Conservation (phyloP, 2,113 vertebrate species). For the Suricata suricatta region DNA sequence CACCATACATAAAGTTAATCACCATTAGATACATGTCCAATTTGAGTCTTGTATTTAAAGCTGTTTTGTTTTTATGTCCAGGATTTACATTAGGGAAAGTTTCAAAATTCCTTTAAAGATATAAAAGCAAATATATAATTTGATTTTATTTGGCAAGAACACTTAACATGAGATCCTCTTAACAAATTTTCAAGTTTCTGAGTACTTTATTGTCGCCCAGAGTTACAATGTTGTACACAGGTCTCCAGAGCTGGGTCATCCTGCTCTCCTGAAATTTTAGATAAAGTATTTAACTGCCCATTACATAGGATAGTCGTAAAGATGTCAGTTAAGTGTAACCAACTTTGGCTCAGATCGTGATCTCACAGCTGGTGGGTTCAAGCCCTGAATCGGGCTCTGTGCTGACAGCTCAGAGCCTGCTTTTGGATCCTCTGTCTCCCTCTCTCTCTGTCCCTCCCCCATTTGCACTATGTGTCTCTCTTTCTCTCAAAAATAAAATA, state of each 20-base stretch:
- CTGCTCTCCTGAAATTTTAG: neutral
- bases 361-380: too few relatives aligned
- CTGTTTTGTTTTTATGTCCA: neutral
- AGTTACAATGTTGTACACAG: neutral
- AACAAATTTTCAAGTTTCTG: neutral
- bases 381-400: too few relatives aligned
- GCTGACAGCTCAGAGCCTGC: too few relatives aligned
- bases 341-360: too few relatives aligned
- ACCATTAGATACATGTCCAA: neutral
- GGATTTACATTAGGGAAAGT: neutral
- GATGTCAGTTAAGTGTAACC: neutral
- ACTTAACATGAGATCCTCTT: neutral
- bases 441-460: too few relatives aligned
- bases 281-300: neutral
- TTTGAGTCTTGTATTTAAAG: neutral
- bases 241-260: neutral
- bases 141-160: neutral
- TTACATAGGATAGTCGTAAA: neutral
- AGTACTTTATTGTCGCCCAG: neutral
- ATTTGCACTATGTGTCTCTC: too few relatives aligned
- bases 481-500: too few relatives aligned
- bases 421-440: too few relatives aligned
- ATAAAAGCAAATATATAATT: neutral
- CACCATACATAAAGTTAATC: neutral
- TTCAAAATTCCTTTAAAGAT: neutral